phyloP scores from a whole-genome alignment of 2,888 invertebrate species.

The Sylvicola cinctus region DNA sequence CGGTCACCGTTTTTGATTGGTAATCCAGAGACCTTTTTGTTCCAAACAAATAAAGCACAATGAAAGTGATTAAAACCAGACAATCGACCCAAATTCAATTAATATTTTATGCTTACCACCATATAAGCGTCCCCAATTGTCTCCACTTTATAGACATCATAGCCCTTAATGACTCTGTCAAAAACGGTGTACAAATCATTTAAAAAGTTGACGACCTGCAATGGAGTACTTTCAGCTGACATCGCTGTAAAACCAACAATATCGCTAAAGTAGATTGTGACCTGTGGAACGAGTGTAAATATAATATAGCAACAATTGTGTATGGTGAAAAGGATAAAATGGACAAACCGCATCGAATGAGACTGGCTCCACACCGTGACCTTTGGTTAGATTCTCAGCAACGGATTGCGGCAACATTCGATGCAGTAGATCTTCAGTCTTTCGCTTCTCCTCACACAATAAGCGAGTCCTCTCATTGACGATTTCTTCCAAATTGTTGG shows the following conservation, averaged over 20 bases:
- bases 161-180: conserved; percentile 88
- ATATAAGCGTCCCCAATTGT: conserved; percentile 61
- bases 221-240: conserved; percentile 84
- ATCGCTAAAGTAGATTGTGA: conserved; percentile 90
- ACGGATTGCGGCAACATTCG: conserved; percentile 91
- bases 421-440: conserved; percentile 80
- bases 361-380: conserved; percentile 81
- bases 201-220: conserved; percentile 88
- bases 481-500: conserved; percentile 84
- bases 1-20: conserved; percentile 66
- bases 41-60: too few relatives aligned
- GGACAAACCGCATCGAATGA: conserved; percentile 67
- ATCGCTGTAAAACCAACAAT: conserved; percentile 93
- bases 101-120: conserved; percentile 29
- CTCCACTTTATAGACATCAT: conserved; percentile 96
- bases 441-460: conserved; percentile 78
- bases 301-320: background rate
- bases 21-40: conserved; percentile 55
- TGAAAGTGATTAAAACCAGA: background rate
- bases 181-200: conserved; percentile 96
- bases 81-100: background rate
- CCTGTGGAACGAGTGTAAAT: conserved; percentile 12
- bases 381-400: conserved; percentile 67
- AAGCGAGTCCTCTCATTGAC: conserved; percentile 79
- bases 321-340: too few relatives aligned